A percentile compares a stretch with the other conserved stretches of the same genome.
These are phyloP conservation scores for Mantis religiosa DNA, from an alignment of 2,888 invertebrate genomes.

Conservation along the genomic window DNA sequence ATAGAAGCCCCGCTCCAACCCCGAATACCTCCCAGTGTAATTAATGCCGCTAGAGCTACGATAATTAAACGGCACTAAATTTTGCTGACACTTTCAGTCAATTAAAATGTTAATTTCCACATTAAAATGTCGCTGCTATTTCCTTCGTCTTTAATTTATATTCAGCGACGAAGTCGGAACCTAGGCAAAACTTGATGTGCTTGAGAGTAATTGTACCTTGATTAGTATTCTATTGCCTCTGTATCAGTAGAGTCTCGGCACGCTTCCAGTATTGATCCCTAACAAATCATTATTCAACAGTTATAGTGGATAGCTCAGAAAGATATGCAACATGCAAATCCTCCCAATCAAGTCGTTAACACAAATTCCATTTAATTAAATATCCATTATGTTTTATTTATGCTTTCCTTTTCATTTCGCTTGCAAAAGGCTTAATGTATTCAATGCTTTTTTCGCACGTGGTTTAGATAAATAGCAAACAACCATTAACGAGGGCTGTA, in stretches of 20 bases:
- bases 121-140: neutral
- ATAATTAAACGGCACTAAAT: neutral
- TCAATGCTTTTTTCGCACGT: too few species aligned
- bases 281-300: neutral
- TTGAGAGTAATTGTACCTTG: neutral
- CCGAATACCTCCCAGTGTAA: neutral
- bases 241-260: neutral
- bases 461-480: too few species aligned
- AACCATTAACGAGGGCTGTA: too few species aligned
- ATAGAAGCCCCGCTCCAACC: neutral
- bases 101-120: conserved; percentile 4
- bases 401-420: too few species aligned
- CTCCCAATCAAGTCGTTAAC: neutral
- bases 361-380: neutral
- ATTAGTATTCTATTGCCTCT: neutral
- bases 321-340: neutral
- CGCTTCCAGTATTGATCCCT: neutral
- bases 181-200: neutral
- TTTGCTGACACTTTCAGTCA: neutral
- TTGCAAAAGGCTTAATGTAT: too few species aligned
- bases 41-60: neutral
- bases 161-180: neutral
- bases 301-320: neutral
- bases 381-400: neutral
- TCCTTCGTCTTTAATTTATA: neutral